Evolutionary conservation across 1,140 invertebrate species (phyloP), one percentile per base, ranked within the genome.

Genomic region (Drosophila oshimai): DNA sequence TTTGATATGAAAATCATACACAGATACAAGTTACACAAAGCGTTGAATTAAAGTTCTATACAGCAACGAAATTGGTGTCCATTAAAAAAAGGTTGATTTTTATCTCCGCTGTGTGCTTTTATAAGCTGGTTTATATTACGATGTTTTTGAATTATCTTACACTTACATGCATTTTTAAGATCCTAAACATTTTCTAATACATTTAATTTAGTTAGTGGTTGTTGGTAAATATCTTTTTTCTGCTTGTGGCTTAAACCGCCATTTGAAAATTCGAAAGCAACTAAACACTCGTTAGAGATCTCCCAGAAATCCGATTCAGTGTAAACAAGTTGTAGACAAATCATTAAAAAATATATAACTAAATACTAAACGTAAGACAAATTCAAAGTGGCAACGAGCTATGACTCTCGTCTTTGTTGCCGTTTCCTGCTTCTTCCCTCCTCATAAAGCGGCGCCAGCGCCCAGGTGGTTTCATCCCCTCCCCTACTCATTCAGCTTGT

Each of bases 401-500:
- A 42, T 37, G 67, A 70, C 50, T 71, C 65, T 10, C 62, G 49
- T 15, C n/a, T 47, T 17, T 13, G 5, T 15, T 42, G 39, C 20
- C 53, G 9, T 26, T 60, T 62, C 36, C 69, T 74, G 67, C 37
- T 55, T 47, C 47, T 42, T 68, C 39, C 39, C 41, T 26, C 4
- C 36, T 57, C 49, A 28, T 31, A 22, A 46, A 55, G 37, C 65
- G 69, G 74, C 69, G 79, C 79, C 79, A 57, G 79, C 79, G 74
- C 80, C 74, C 47, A 62, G 28, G 28, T 37, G 68, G 53, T 39
- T 31, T 24, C 15, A 9, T 2, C 9, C 10, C 41, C 3, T 13
- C 20, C n/a, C 57, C 83, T 95, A 98, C 93, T 98, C 97, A 90
- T 95, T 94, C 62, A 99, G 93, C 93, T 98, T 98, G 93, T 99